These are phyloP conservation scores for Escarpia spicata DNA, from an alignment of 2,888 invertebrate genomes.

Conservation along the genomic window DNA sequence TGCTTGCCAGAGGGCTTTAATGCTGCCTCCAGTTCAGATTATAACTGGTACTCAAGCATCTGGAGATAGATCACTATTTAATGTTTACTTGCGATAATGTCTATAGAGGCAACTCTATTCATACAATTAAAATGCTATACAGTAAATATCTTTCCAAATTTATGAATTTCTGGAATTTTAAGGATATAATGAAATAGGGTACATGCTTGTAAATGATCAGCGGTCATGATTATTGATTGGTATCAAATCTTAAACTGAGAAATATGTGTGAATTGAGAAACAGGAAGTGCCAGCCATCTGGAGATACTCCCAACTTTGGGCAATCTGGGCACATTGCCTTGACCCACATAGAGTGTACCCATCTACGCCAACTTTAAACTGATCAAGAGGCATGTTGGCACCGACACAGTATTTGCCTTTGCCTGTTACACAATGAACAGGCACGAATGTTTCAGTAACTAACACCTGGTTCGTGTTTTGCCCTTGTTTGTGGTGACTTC, in stretches of 20 bases:
- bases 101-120: no score
- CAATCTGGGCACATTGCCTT: not conserved
- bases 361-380: not conserved
- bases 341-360: not conserved
- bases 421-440: not conserved
- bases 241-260: not conserved
- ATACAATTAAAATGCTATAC: no score
- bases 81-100: no score
- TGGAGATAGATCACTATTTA: no score
- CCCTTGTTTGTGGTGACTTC: not conserved
- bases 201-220: no score
- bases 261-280: not conserved
- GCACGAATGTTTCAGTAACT: not conserved
- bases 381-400: not conserved
- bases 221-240: not conserved
- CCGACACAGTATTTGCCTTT: not conserved
- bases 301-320: not conserved
- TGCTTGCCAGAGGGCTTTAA: not conserved
- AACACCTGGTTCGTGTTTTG: not conserved
- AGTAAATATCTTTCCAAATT: no score
- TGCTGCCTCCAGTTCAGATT: not conserved
- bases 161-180: no score
- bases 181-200: not conserved
- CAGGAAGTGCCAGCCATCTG: slow-evolving; percentile 1
- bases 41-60: no score